These are phyloP conservation scores for Festucalex cinctus DNA, from an alignment of 2,113 vertebrate genomes.

Conservation along the genomic window DNA sequence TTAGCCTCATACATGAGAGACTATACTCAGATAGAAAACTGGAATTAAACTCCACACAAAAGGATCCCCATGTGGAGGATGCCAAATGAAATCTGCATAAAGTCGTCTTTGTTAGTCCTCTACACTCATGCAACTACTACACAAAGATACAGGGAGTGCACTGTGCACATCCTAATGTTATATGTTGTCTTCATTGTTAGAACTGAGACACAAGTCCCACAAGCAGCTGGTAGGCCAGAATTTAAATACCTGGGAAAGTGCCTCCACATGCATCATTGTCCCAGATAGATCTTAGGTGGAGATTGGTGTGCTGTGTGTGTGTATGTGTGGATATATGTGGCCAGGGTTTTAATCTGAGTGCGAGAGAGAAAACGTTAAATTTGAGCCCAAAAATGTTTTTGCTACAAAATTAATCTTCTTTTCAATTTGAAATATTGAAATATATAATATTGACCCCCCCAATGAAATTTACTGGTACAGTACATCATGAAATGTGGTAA, in stretches of 20 bases:
- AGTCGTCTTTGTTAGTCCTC: not conserved
- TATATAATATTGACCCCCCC: too few species aligned
- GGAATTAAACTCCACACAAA: not conserved
- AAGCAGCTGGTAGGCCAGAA: slow-evolving; percentile 41
- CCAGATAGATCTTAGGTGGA: slow-evolving; percentile 47
- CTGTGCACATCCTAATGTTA: slow-evolving; percentile 2
- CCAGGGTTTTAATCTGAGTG: slow-evolving; percentile 1
- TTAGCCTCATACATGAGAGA: slow-evolving; percentile 10
- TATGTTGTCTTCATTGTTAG: slow-evolving; percentile 9
- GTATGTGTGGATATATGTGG: not conserved
- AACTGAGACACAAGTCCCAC: slow-evolving; percentile 16
- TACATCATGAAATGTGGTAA: too few species aligned
- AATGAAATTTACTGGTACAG: too few species aligned
- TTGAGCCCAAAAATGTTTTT: slow-evolving; percentile 8
- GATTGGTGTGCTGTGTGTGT: slow-evolving; percentile 13
- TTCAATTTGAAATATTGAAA: too few species aligned
- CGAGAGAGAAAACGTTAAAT: not conserved
- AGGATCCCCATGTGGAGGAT: not conserved
- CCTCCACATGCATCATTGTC: slow-evolving; percentile 39
- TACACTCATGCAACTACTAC: not conserved
- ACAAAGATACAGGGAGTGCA: not conserved
- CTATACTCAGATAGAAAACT: not conserved
- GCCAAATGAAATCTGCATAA: not conserved
- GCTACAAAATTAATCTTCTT: not conserved
- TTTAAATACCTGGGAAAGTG: slow-evolving; percentile 45